Percentiles rank a stretch among this genome's conserved stretches.
Evolutionary conservation across 1,140 invertebrate species (phyloP).

Genomic region (Homarus americanus): DNA sequence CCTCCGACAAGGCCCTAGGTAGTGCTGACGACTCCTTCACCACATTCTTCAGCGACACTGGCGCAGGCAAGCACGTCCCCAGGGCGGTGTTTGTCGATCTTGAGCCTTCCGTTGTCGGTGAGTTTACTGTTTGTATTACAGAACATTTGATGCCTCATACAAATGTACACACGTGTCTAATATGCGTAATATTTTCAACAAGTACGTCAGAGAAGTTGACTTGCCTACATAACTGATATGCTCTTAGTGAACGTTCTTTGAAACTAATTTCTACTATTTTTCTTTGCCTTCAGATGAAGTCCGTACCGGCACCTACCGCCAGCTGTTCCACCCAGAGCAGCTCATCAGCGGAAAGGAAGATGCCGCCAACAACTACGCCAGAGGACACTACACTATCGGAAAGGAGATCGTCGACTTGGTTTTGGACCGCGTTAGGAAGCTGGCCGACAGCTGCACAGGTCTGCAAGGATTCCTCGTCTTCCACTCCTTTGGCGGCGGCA

Average conservation of each 20-base stretch:
- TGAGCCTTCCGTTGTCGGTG: constrained; percentile 31
- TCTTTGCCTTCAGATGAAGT: constrained; percentile 50
- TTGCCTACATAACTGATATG: not conserved
- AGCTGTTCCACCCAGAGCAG: constrained; percentile 63
- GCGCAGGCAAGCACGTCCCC: constrained; percentile 26
- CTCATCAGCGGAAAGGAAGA: constrained; percentile 67
- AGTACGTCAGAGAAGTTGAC: too few relatives aligned
- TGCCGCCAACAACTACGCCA: constrained; percentile 65
- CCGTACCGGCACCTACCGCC: constrained; percentile 61
- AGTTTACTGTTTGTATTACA: too few relatives aligned
- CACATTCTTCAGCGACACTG: constrained; percentile 38
- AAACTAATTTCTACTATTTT: not conserved
- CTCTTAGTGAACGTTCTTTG: too few relatives aligned
- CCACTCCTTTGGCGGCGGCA: constrained; percentile 68
- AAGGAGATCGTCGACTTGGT: constrained; percentile 66
- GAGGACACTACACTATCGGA: constrained; percentile 65
- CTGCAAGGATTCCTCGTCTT: constrained; percentile 64
- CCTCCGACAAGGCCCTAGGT: not conserved
- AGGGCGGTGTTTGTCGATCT: constrained; percentile 29
- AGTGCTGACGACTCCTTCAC: constrained; percentile 15
- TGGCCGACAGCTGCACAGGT: constrained; percentile 62
- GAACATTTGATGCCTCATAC: too few relatives aligned
- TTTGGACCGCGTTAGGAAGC: constrained; percentile 57
- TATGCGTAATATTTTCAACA: too few relatives aligned
- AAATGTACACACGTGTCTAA: too few relatives aligned